Base-by-base conservation (phyloP, 1,140 invertebrate genomes). In the Mya arenaria region DNA sequence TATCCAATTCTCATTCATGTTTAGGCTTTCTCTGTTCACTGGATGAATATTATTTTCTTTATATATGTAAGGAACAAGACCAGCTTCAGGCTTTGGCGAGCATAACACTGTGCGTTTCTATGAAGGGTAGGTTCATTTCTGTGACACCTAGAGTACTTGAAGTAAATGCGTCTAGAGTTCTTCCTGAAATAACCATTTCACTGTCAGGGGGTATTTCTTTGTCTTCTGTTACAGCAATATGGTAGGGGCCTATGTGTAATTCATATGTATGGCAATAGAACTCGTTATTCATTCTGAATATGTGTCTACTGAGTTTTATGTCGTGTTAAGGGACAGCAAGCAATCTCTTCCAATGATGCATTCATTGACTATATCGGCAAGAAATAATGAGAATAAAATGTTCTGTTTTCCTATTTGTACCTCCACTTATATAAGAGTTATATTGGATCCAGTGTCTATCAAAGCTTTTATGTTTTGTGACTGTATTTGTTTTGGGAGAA, bases 271-370 rank as follows among this genome's bases (percentile, higher is more conserved):
- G 52, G 32, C 69, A 72, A 13, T 56, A 56, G 6, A 34, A 37
- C 56, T 56, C 23, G 13, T 52, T 44, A 52, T 72, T 72, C 23
- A 56, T 30, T 10, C 37, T 56, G 5, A 72, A n/a, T 13, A 36
- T 72, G 3, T 58, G 30, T 72, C 52, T 56, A 36, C 69, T 72
- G 10, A 72, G 30, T 52, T 55, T 19, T 17, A 72, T n/a, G 52
- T 72, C 69, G 56, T 52, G 23, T 37, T 58, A 4, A 55, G 48
- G 10, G 13, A 17, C 34, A 72, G 23, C 19, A 72, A 34, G 23
- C 55, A 72, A 72, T 72, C 69, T 30, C 48, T 19, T 32, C 48
- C 48, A 44, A 71, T 28, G 34, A 71, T 71, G n/a, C 44, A 72
- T 2, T 34, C 4, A 58, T 72, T 56, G 19, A 15, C 13, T 30